Evolutionary conservation across 2,888 invertebrate genomes (phyloP).

Genomic region (Agrotis exclamationis): DNA sequence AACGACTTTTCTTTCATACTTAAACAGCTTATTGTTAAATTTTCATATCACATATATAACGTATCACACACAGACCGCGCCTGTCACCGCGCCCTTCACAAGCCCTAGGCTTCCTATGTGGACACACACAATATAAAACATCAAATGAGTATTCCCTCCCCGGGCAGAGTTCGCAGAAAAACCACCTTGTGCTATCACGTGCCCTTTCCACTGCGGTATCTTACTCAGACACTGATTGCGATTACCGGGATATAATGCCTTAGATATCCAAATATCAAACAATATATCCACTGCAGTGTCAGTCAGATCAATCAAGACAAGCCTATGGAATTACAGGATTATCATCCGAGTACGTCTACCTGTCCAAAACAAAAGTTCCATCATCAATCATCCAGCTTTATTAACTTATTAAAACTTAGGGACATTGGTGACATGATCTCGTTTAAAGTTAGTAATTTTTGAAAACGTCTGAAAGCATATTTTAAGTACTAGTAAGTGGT

Average conservation of each 20-base stretch:
- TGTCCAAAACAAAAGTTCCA: constrained; percentile 25
- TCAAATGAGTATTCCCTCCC: no score
- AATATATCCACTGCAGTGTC: background rate
- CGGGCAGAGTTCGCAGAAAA: no score
- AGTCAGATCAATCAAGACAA: constrained; percentile 35
- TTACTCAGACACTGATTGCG: no score
- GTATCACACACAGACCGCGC: no score
- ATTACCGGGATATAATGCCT: background rate
- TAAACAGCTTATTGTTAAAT: no score
- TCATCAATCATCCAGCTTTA: constrained; percentile 43
- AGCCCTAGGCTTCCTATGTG: no score
- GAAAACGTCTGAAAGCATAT: background rate
- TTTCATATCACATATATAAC: no score
- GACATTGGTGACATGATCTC: constrained; percentile 6
- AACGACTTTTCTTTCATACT: no score
- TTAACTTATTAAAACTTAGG: constrained; percentile 30
- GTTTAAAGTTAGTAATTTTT: constrained; percentile 6
- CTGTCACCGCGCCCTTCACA: no score
- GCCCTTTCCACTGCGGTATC: no score
- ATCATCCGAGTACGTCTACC: constrained; percentile 25
- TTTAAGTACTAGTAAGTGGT: background rate
- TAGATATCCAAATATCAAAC: background rate
- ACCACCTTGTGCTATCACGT: no score
- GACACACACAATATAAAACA: no score
- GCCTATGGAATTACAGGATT: constrained; percentile 18